Percentiles rank a stretch among this genome's conserved stretches.
Evolutionary conservation across 2,113 vertebrate genomes (phyloP).

Genomic region (Furnarius figulus): DNA sequence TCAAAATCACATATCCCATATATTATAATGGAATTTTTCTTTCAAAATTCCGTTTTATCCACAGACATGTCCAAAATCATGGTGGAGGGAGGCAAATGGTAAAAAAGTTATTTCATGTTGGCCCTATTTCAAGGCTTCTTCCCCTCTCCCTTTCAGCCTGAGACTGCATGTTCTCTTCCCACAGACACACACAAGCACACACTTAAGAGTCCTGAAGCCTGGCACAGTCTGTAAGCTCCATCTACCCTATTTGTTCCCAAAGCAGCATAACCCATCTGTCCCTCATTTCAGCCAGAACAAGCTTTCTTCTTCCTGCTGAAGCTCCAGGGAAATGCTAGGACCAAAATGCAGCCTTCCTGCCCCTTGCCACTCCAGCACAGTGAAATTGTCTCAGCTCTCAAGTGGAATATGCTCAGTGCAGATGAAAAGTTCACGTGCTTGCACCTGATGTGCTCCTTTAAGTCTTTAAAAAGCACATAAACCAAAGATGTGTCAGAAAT

Average conservation of each 20-base stretch:
- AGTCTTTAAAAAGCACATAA: not conserved
- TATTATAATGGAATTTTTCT: not conserved
- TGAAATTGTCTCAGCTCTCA: not conserved
- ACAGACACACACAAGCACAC: no score
- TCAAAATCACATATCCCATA: not conserved
- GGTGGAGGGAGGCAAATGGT: rapidly evolving
- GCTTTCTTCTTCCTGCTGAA: not conserved
- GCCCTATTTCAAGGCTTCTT: not conserved
- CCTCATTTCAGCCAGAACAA: not conserved
- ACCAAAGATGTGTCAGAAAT: not conserved
- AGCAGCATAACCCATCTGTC: not conserved
- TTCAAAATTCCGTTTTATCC: not conserved
- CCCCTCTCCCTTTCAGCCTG: not conserved
- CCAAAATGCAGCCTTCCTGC: not conserved
- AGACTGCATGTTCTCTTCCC: not conserved
- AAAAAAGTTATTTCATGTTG: not conserved
- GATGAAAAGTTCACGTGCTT: not conserved
- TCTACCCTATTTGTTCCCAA: not conserved
- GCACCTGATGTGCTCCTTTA: not conserved
- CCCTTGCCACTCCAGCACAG: not conserved
- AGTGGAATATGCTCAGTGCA: not conserved
- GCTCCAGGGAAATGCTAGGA: not conserved
- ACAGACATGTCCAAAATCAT: not conserved
- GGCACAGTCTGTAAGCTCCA: not conserved
- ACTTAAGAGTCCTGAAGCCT: not conserved